These are phyloP conservation scores for Onthophagus taurus DNA, from an alignment of 1,140 invertebrate species.

Conservation along the genomic window DNA sequence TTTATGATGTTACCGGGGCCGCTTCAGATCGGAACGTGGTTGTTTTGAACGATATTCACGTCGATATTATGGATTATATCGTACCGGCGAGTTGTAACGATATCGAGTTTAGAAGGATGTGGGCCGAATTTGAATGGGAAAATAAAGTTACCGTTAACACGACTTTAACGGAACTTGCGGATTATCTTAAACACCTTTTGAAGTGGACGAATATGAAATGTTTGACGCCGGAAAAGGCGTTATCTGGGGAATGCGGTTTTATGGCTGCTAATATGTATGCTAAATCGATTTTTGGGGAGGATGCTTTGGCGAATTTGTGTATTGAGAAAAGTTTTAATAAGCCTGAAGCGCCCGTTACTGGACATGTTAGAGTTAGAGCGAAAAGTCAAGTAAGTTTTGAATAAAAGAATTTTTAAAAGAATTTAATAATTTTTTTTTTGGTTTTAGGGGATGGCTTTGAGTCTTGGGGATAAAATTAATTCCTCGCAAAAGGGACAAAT, in stretches of 20 bases:
- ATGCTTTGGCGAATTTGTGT: conserved; percentile 95
- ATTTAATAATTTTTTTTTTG: conserved; percentile 19
- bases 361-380: conserved; percentile 93
- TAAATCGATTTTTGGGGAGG: conserved; percentile 97
- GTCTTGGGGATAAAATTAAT: conserved; percentile 94
- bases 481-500: conserved; percentile 67
- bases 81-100: conserved; percentile 93
- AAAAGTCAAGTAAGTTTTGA: conserved; percentile 80
- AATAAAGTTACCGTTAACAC: conserved; percentile 99
- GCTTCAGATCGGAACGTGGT: conserved; percentile 93
- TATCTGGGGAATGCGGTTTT: conserved; percentile 95
- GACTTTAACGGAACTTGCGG: conserved; percentile 81
- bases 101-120: conserved; percentile 96
- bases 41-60: conserved; percentile 97
- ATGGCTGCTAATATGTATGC: conserved; percentile 99
- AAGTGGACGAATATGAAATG: conserved; percentile 99
- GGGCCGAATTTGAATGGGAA: conserved; percentile 99
- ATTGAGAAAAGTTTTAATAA: conserved; percentile 92
- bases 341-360: conserved; percentile 79
- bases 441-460: conserved; percentile 91
- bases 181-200: conserved; percentile 87
- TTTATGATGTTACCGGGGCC: conserved; percentile 91
- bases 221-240: conserved; percentile 89
- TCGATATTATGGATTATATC: conserved; percentile 99
- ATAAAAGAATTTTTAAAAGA: neutral